These are phyloP conservation scores for Bicyclus anynana DNA, from an alignment of 1,140 invertebrate species.

Conservation along the genomic window DNA sequence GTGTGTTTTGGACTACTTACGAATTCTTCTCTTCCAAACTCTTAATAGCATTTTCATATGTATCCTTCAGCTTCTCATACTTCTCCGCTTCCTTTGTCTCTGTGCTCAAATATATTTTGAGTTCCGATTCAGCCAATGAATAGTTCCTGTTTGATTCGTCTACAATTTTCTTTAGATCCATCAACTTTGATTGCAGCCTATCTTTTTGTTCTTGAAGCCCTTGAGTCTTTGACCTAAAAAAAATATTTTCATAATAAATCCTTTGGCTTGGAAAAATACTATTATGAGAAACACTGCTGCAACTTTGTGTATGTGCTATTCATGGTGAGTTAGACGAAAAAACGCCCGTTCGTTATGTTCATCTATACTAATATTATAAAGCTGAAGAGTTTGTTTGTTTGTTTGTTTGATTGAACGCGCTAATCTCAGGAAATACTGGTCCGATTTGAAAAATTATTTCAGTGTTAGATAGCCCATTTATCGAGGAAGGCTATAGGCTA, in stretches of 20 bases:
- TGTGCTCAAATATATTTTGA: constrained; percentile 88
- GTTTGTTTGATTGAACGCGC: no score
- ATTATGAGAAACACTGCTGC: no score
- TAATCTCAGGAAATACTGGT: no score
- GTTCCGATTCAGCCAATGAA: constrained; percentile 87
- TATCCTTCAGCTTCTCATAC: constrained; percentile 78
- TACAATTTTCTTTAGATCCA: constrained; percentile 83
- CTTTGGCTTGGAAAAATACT: no score
- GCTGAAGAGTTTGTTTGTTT: no score
- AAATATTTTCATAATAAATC: neutral
- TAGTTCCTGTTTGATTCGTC: constrained; percentile 86
- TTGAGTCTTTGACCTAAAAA: constrained; percentile 74
- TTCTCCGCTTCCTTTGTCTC: constrained; percentile 87
- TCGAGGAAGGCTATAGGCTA: no score
- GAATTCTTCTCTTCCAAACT: constrained; percentile 73
- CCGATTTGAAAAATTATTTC: no score
- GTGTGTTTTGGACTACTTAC: constrained; percentile 47
- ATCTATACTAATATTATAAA: no score
- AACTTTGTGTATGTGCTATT: no score
- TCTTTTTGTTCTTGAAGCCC: constrained; percentile 83
- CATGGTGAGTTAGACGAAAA: no score
- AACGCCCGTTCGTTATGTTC: no score
- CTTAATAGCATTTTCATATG: constrained; percentile 41
- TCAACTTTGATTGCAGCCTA: constrained; percentile 81
- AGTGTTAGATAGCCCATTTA: no score